A percentile compares a stretch with the other conserved stretches of the same genome.
phyloP scores from a whole-genome alignment of 2,888 invertebrate species.

The Spicauda simplicius region DNA sequence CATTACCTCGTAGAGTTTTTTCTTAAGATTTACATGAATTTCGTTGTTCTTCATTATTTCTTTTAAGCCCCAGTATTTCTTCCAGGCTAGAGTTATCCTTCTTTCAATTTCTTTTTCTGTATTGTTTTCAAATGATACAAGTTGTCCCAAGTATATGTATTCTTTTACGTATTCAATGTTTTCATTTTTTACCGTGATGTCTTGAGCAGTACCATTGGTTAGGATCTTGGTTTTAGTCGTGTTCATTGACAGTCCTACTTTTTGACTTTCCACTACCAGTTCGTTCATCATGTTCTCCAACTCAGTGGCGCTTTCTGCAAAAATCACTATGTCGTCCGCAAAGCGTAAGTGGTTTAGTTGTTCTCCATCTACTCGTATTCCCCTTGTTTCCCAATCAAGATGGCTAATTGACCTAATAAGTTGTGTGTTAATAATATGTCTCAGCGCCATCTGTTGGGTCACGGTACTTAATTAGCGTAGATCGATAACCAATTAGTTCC shows the following conservation, averaged over 20 bases:
- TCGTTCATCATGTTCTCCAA: background rate
- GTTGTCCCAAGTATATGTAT: slow-evolving; percentile 20
- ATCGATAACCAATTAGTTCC: too few species aligned
- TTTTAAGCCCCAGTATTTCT: slow-evolving; percentile 11
- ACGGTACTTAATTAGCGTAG: too few species aligned
- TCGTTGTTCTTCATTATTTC: slow-evolving; percentile 26
- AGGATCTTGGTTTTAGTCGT: too few species aligned
- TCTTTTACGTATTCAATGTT: too few species aligned
- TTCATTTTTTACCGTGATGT: too few species aligned
- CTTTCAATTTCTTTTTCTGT: slow-evolving; percentile 30
- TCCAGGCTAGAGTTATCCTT: slow-evolving; percentile 14
- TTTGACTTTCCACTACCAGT: too few species aligned
- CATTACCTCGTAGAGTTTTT: slow-evolving; percentile 2
- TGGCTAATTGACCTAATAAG: too few species aligned
- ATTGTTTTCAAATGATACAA: slow-evolving; percentile 25
- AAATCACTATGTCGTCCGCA: too few species aligned
- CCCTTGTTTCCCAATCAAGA: slow-evolving; percentile 36
- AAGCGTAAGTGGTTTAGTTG: slow-evolving; percentile 31
- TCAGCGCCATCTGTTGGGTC: too few species aligned
- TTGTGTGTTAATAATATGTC: too few species aligned
- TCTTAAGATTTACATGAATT: slow-evolving; percentile 21
- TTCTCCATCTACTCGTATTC: slow-evolving; percentile 31
- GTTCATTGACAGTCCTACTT: slow-evolving; percentile 2
- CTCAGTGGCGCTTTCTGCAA: slow-evolving; percentile 43
- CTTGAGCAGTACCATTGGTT: background rate